A percentile compares a stretch with the other conserved stretches of the same genome.
phyloP scores from a whole-genome alignment of 2,888 invertebrate genomes.

The Caenorhabditis angaria region DNA sequence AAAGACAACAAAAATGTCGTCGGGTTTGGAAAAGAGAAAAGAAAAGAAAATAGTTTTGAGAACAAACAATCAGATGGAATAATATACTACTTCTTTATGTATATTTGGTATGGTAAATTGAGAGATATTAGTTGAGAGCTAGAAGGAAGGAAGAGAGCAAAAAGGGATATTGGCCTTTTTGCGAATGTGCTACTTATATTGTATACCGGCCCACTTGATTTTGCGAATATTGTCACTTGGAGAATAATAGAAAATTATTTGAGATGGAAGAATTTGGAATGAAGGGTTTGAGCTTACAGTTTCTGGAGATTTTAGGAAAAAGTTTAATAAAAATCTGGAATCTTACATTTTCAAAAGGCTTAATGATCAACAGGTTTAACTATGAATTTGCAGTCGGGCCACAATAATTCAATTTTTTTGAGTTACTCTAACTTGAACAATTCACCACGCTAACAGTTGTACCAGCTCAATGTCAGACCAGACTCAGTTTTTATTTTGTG shows the following conservation, averaged over 20 bases:
- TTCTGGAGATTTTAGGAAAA: background rate
- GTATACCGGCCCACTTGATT: slow-evolving; percentile 39
- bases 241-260: background rate
- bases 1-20: slow-evolving; percentile 9
- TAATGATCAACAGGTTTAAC: no score
- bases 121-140: background rate
- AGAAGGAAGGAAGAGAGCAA: no score
- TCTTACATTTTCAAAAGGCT: background rate
- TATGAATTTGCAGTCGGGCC: no score
- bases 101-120: slow-evolving; percentile 4
- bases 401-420: no score
- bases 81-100: slow-evolving; percentile 6
- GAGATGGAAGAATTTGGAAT: background rate
- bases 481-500: no score
- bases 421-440: no score
- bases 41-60: no score
- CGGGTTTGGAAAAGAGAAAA: slow-evolving; percentile 5
- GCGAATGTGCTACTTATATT: background rate
- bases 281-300: background rate
- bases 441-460: no score
- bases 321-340: background rate
- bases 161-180: background rate
- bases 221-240: slow-evolving; percentile 37
- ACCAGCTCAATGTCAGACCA: no score
- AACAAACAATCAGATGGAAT: slow-evolving; percentile 12